Percentiles rank a stretch among this genome's conserved stretches.
Conservation (phyloP, 2,797 vertebrate species). For the Takifugu ocellatus region DNA sequence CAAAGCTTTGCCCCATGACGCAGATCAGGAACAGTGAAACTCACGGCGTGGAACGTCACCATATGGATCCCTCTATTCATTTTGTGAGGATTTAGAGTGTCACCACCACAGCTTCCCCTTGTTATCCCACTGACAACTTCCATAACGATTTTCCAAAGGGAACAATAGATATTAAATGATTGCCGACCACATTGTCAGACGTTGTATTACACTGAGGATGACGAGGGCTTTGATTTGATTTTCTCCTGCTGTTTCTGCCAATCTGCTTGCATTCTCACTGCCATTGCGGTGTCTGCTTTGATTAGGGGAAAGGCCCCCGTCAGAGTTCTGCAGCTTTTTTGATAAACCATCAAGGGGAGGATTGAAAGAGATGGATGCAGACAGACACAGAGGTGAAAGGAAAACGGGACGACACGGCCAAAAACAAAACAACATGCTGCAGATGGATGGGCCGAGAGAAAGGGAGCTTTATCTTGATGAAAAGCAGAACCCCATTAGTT, state of each 20-base stretch:
- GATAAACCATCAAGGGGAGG: conserved; percentile 30
- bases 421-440: conserved; percentile 15
- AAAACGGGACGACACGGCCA: conserved; percentile 2
- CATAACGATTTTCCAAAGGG: conserved; percentile 34
- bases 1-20: conserved; percentile 13
- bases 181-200: conserved; percentile 45
- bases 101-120: conserved; percentile 34
- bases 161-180: conserved; percentile 47
- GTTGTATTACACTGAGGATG: conserved; percentile 54
- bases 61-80: conserved; percentile 63
- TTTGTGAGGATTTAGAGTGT: conserved; percentile 64
- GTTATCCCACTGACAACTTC: conserved; percentile 44
- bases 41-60: conserved; percentile 26
- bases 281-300: conserved; percentile 32
- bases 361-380: conserved; percentile 20
- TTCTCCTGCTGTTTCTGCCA: conserved; percentile 53
- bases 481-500: conserved; percentile 52
- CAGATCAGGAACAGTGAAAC: conserved; percentile 4
- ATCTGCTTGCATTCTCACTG: conserved; percentile 39
- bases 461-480: conserved; percentile 52
- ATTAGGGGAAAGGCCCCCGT: conserved; percentile 42
- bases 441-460: conserved; percentile 18
- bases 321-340: conserved; percentile 32
- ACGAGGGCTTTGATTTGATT: conserved; percentile 55
- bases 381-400: conserved; percentile 2